Base-by-base conservation (phyloP, 2,113 vertebrate species). In the Sprattus sprattus region DNA sequence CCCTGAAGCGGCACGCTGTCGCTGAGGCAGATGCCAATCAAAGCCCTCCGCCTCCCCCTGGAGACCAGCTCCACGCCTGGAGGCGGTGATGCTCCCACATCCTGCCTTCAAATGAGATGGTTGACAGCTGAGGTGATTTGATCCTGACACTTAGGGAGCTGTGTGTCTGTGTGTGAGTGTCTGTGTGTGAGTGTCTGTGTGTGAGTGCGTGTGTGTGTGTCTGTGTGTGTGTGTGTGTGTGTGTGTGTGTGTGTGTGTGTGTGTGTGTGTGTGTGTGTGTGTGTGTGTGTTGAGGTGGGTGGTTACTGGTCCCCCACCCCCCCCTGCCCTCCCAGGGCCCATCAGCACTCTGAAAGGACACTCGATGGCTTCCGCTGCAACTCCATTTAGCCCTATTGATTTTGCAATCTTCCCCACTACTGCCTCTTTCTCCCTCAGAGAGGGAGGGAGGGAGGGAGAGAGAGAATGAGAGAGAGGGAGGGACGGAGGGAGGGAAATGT, bases 321-420 rank as follows among this genome's bases (percentile, higher is more conserved):
- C 88, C 91, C 85, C 85, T 85, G 80, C 91, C 89, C 85, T 90
- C 90, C 90, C 90, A 90, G 91, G 89, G 92, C 92, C 90, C 90
- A 92, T 87, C 86, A 89, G 91, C 92, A 92, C 93, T 93, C 92
- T 94, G 91, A 91, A 88, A 92, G 93, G 92, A 94, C 92, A 93
- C 91, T 93, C 88, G 84, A 89, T 93, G 92, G 91, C 92, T 94
- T 93, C 92, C 82, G 86, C 88, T 82, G 92, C 92, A 93, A 93
- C 92, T 95, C 93, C 93, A 95, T 94, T 95, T 94, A 95, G 92
- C 91, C 90, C 60, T 94, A 95, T 95, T 94, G 94, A 95, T 95
- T 95, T 95, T 93, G 85, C 92, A 93, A 94, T 95, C 92, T 91
- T 92, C 88, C 85, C 84, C 88, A 84, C 82, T 80, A 82, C 84